A percentile compares a stretch with the other conserved stretches of the same genome.
Evolutionary conservation across 2,113 vertebrate species (phyloP).

Genomic region (Glaucidium brasilianum): DNA sequence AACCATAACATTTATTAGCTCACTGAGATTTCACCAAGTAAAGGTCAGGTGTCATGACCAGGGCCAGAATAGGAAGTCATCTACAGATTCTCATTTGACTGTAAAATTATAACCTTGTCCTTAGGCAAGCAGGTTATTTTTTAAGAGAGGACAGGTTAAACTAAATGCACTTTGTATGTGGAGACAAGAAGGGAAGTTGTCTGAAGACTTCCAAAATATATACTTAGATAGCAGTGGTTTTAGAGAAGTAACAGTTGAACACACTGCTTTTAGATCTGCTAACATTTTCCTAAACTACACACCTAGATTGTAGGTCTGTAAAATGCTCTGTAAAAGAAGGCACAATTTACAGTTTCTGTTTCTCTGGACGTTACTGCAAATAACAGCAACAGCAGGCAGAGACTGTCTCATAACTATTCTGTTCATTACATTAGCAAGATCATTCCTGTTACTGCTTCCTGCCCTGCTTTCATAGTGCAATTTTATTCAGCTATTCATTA

Average conservation of each 20-base stretch:
- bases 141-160: not conserved
- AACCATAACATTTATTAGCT: not conserved
- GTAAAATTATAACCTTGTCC: not conserved
- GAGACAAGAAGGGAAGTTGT: not conserved
- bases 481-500: not conserved
- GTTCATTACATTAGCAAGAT: not conserved
- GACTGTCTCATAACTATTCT: not conserved
- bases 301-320: not conserved
- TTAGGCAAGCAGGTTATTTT: not conserved
- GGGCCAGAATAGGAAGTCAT: not conserved
- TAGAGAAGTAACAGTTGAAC: not conserved
- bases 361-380: not conserved
- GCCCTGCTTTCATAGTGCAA: not conserved
- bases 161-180: not conserved
- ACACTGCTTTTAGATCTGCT: not conserved
- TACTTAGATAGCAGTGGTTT: not conserved
- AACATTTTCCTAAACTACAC: not conserved
- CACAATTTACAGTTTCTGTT: not conserved
- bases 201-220: not conserved
- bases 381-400: not conserved
- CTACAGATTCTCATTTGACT: not conserved
- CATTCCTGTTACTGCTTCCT: not conserved
- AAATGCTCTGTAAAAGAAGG: not conserved
- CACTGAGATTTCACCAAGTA: not conserved
- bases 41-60: not conserved